Percentiles rank a stretch among this genome's conserved stretches.
These are phyloP conservation scores for Choristoneura rosaceana DNA, from an alignment of 2,888 invertebrate species.

Conservation along the genomic window DNA sequence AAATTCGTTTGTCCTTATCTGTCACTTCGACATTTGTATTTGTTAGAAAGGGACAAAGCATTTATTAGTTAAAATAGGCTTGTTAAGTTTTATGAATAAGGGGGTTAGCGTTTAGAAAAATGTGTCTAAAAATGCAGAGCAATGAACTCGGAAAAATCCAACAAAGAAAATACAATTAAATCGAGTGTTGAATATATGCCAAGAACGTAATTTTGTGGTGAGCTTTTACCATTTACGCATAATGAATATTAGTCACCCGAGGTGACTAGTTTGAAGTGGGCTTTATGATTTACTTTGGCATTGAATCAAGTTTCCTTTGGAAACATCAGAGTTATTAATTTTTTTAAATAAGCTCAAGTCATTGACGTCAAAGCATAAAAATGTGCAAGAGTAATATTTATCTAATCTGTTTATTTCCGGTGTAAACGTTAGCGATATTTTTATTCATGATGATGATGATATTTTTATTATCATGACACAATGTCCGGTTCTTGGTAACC, in stretches of 20 bases:
- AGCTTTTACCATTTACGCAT: background rate
- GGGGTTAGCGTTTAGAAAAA: too few species aligned
- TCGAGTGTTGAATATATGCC: background rate
- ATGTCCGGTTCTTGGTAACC: background rate
- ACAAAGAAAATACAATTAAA: background rate
- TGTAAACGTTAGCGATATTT: background rate
- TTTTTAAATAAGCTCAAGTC: background rate
- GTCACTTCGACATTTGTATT: too few species aligned
- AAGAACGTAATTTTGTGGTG: background rate
- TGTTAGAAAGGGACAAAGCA: too few species aligned
- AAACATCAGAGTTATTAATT: background rate
- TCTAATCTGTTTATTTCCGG: background rate
- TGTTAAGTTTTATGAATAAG: too few species aligned
- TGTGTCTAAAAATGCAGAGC: background rate
- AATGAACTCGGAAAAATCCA: background rate
- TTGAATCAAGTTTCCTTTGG: background rate
- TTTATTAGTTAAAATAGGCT: too few species aligned
- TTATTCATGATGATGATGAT: too few species aligned
- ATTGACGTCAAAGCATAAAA: background rate
- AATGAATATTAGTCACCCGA: constrained; percentile 2
- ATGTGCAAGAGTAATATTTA: background rate
- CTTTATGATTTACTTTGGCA: background rate
- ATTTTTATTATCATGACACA: background rate
- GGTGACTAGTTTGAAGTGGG: background rate
- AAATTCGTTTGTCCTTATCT: too few species aligned